Evolutionary conservation across 2,888 invertebrate genomes (phyloP).

Genomic region (Zaprionus obscuricornis): DNA sequence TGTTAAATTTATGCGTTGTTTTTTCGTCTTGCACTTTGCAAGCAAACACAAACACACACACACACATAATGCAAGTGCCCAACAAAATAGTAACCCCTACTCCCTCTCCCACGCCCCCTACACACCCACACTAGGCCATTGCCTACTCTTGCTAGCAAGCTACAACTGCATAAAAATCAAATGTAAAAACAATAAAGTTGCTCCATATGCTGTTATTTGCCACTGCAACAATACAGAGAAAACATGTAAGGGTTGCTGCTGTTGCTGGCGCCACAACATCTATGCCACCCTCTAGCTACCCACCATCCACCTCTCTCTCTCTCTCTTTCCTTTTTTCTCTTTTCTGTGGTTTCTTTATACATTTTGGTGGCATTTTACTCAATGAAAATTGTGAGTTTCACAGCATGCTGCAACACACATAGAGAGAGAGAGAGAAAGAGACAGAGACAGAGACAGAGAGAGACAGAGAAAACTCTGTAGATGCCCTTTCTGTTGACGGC

Average conservation of each 20-base stretch:
- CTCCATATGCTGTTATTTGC: constrained; percentile 59
- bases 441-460: too few relatives aligned
- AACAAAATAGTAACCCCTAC: background rate
- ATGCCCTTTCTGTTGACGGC: too few relatives aligned
- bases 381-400: constrained; percentile 59
- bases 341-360: too few relatives aligned
- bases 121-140: background rate
- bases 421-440: too few relatives aligned
- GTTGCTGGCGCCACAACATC: constrained; percentile 6
- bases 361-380: constrained; percentile 68
- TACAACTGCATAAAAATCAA: constrained; percentile 56
- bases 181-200: constrained; percentile 74
- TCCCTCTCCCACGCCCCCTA: background rate
- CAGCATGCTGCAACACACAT: too few relatives aligned
- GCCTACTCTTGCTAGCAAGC: background rate
- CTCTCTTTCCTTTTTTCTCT: background rate
- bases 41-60: too few relatives aligned
- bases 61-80: constrained; percentile 64
- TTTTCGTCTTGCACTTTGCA: constrained; percentile 59
- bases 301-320: constrained; percentile 1
- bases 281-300: background rate
- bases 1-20: constrained; percentile 62
- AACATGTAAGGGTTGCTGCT: constrained; percentile 26
- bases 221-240: background rate
- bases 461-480: too few relatives aligned